Percentiles rank a stretch among this genome's conserved stretches.
phyloP scores from a whole-genome alignment of 2,113 vertebrate genomes.

The Fulica atra region DNA sequence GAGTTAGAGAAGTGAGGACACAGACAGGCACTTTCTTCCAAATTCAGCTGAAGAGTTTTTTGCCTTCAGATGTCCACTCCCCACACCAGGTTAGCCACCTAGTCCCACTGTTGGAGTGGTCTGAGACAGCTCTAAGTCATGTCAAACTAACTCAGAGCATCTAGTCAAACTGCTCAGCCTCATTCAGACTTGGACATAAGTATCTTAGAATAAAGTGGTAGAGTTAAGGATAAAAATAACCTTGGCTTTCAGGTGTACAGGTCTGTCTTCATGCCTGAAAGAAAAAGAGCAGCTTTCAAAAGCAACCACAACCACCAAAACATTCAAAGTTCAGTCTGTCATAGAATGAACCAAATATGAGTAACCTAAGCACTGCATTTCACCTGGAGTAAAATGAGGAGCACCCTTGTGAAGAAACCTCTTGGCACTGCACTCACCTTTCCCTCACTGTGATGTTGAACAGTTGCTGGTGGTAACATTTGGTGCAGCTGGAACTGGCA shows the following conservation, averaged over 20 bases:
- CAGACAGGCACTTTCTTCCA: background rate
- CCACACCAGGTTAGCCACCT: background rate
- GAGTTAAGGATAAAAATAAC: background rate
- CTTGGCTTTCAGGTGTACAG: background rate
- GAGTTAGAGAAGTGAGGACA: background rate
- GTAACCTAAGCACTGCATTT: background rate
- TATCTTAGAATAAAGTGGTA: background rate
- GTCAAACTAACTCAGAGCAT: background rate
- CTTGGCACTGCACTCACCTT: fast-evolving
- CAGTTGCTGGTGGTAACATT: background rate
- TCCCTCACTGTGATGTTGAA: background rate
- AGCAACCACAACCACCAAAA: background rate
- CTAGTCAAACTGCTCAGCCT: background rate
- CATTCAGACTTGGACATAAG: background rate
- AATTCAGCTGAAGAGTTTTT: background rate
- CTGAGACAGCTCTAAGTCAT: background rate
- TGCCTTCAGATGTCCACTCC: background rate
- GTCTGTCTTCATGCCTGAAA: background rate
- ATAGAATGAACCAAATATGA: background rate
- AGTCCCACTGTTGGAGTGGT: background rate
- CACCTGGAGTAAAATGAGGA: background rate
- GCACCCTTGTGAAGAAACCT: background rate
- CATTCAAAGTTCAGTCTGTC: background rate
- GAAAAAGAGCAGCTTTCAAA: background rate
- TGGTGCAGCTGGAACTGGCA: background rate